A percentile compares a stretch with the other conserved stretches of the same genome.
phyloP scores from a whole-genome alignment of 2,113 vertebrate species.

The Otolemur garnettii region DNA sequence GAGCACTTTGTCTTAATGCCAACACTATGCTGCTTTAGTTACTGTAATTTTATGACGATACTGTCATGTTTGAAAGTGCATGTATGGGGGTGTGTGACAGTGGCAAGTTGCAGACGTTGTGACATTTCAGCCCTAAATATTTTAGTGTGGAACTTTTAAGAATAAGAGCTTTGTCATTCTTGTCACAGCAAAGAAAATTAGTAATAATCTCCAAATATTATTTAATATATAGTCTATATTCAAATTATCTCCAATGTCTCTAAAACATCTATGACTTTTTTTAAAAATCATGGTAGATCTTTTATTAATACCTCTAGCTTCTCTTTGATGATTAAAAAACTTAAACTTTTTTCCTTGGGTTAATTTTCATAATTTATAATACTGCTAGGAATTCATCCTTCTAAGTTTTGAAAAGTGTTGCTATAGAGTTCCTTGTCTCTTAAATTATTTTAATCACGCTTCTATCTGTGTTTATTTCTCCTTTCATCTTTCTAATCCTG shows the following conservation, averaged over 20 bases:
- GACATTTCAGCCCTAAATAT: neutral
- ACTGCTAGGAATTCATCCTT: neutral
- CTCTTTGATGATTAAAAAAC: neutral
- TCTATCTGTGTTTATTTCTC: neutral
- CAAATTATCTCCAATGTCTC: neutral
- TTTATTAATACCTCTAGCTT: neutral
- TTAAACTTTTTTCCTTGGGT: neutral
- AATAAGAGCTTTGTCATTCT: neutral
- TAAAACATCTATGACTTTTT: neutral
- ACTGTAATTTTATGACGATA: neutral
- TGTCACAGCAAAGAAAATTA: constrained; percentile 3
- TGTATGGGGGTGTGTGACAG: neutral
- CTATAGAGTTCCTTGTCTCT: neutral
- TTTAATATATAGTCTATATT: neutral
- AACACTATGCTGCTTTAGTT: neutral
- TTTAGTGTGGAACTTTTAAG: neutral
- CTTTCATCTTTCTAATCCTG: neutral
- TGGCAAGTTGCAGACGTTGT: neutral
- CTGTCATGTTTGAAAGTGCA: neutral
- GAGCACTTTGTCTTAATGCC: neutral
- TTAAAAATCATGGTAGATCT: neutral
- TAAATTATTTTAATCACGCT: neutral
- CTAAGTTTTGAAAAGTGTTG: neutral
- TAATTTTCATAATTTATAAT: neutral
- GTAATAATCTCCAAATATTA: neutral